These are phyloP conservation scores for Coelogynopora nodosa DNA, from an alignment of 2,888 invertebrate genomes.

Conservation along the genomic window DNA sequence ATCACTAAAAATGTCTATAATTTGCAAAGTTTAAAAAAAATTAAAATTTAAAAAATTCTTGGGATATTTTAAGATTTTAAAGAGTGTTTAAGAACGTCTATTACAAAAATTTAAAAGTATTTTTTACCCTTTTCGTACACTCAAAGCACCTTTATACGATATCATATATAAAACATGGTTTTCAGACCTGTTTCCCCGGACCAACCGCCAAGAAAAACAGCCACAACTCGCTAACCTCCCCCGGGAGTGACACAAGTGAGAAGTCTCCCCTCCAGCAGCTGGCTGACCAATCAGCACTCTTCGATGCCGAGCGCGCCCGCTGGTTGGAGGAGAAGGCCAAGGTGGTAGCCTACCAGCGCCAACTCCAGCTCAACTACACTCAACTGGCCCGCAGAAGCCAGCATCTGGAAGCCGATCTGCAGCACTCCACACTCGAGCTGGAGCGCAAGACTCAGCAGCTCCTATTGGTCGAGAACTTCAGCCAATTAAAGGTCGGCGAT, in stretches of 20 bases:
- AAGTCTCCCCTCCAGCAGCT: neutral
- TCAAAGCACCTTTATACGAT: too few species aligned
- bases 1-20: too few species aligned
- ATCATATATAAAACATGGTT: too few species aligned
- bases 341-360: conserved; percentile 29
- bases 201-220: neutral
- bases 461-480: conserved; percentile 6
- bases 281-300: neutral
- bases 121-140: too few species aligned
- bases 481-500: neutral
- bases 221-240: neutral
- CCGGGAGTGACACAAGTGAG: neutral
- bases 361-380: conserved; percentile 29
- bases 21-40: too few species aligned
- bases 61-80: too few species aligned
- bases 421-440: conserved; percentile 21
- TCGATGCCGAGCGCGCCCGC: neutral
- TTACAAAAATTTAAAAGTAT: too few species aligned
- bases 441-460: neutral
- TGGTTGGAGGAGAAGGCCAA: conserved; percentile 32
- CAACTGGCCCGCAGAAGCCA: neutral
- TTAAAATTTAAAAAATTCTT: too few species aligned
- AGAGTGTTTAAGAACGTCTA: too few species aligned
- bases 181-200: neutral
- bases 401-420: neutral